Percentiles rank a stretch among this genome's conserved stretches.
These are phyloP conservation scores for Eilema griseolum DNA, from an alignment of 2,888 invertebrate species.

Conservation along the genomic window DNA sequence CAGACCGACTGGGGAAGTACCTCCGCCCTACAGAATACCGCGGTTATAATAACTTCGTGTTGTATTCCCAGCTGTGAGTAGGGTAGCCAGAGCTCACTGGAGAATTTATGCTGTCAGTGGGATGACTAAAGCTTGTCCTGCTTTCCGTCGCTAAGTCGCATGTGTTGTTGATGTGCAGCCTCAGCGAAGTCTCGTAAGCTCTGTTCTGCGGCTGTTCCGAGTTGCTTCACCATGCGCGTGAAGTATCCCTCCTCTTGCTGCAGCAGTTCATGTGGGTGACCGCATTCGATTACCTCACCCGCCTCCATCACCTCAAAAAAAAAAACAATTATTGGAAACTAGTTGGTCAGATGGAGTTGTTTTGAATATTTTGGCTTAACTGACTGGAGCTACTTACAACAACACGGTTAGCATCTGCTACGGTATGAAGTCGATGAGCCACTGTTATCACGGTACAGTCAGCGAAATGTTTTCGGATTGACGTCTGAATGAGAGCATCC, in stretches of 20 bases:
- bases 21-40: too few relatives aligned
- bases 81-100: too few relatives aligned
- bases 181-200: constrained; percentile 76
- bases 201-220: constrained; percentile 84
- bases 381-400: constrained; percentile 86
- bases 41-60: too few relatives aligned
- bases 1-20: too few relatives aligned
- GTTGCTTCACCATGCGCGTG: constrained; percentile 88
- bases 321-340: neutral
- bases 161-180: constrained; percentile 71
- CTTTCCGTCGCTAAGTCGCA: neutral
- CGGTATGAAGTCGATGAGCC: constrained; percentile 96
- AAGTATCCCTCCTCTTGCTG: constrained; percentile 86
- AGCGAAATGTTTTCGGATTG: constrained; percentile 92
- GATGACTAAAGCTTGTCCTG: too few relatives aligned
- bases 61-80: too few relatives aligned
- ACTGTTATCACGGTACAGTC: constrained; percentile 96
- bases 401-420: constrained; percentile 95
- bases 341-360: neutral
- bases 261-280: constrained; percentile 89
- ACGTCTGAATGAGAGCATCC: constrained; percentile 94
- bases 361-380: too few relatives aligned
- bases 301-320: constrained; percentile 85
- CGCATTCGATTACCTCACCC: constrained; percentile 90
- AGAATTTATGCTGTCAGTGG: too few relatives aligned